Base-by-base conservation (phyloP, 1,140 invertebrate species). In the Drosophila mojavensis region DNA sequence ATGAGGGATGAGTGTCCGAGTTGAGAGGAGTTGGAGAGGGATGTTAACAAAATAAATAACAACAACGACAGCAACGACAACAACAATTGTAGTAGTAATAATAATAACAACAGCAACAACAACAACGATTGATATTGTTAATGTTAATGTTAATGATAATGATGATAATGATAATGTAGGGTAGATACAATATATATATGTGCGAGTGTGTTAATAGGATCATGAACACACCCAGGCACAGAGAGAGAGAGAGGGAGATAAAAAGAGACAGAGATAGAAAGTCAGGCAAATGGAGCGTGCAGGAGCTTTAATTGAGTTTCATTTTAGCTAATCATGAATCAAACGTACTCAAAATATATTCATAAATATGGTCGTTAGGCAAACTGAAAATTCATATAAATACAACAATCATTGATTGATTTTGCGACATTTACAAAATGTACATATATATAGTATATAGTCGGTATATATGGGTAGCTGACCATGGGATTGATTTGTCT, bases 31-130 rank as follows among this genome's bases (percentile, higher is more conserved):
- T 11, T 11, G 36, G 20, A 15, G 64, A n/a, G 45, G 26, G 47
- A 43, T 66, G 69, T 74, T 62, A 74, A 74, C 64, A 68, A 68
- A 61, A 61, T 55, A 73, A 68, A 68, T 26, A 73, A 72, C 47
- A 78, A 53, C 47, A 39, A 39, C 36, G 6, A 39, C 36, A 39
- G 11, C 36, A 13, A 39, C 36, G 3, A 39, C 11, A 39, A 39
- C 10, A 65, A 65, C 17, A 71, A 67, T 28, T 75, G 48, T 30
- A 74, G 60, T 43, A 62, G 61, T 3, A 70, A 51, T 5, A 13
- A 39, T 3, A 39, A 39, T 4, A 65, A 65, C 26, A 71, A 72
- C 39, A 78, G 47, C 62, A 66, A 78, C 61, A 71, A 48, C 68
- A 60, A 17, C 17, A 17, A 80, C 33, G 60, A 51, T 56, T 62